Conservation (phyloP, 2,888 invertebrate species). For the Cistogaster globosa region DNA sequence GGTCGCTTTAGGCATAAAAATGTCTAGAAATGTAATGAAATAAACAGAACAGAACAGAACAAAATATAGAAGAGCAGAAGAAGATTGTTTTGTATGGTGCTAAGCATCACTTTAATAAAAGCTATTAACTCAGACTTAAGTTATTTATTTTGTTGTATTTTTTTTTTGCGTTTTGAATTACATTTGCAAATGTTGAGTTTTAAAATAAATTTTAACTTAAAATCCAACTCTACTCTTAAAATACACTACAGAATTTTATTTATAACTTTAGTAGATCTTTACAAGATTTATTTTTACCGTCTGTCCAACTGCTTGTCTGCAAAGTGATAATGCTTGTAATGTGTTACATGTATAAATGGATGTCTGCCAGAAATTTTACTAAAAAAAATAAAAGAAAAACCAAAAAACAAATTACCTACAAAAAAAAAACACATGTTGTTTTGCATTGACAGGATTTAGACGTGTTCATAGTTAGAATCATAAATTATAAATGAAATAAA, state of each 20-base stretch:
- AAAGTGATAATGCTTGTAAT: slow-evolving; percentile 69
- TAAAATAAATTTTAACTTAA: slow-evolving; percentile 36
- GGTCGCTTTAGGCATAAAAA: slow-evolving; percentile 50
- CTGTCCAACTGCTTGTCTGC: slow-evolving; percentile 55
- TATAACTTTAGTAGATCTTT: slow-evolving; percentile 36
- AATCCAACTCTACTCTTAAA: slow-evolving; percentile 34
- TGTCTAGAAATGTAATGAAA: slow-evolving; percentile 8
- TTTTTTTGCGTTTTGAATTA: slow-evolving; percentile 64
- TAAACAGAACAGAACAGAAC: slow-evolving; percentile 2
- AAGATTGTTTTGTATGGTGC: slow-evolving; percentile 36
- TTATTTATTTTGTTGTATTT: slow-evolving; percentile 35
- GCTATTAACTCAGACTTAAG: slow-evolving; percentile 56
- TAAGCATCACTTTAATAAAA: slow-evolving; percentile 57
- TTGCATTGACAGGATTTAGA: slow-evolving; percentile 67
- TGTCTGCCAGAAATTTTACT: slow-evolving; percentile 61
- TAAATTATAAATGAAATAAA: slow-evolving; percentile 65
- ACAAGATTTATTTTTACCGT: slow-evolving; percentile 26
- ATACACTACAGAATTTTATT: slow-evolving; percentile 30
- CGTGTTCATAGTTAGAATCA: slow-evolving; percentile 65
- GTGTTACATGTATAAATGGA: slow-evolving; percentile 65
- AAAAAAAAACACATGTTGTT: slow-evolving; percentile 61
- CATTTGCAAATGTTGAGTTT: slow-evolving; percentile 65
- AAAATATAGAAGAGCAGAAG: slow-evolving; percentile 18
- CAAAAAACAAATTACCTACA: slow-evolving; percentile 4
- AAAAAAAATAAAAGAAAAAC: slow-evolving; percentile 1